Percentiles rank a stretch among this genome's conserved stretches.
phyloP scores from a whole-genome alignment of 2,888 invertebrate species.

The Uropetala carovei region DNA sequence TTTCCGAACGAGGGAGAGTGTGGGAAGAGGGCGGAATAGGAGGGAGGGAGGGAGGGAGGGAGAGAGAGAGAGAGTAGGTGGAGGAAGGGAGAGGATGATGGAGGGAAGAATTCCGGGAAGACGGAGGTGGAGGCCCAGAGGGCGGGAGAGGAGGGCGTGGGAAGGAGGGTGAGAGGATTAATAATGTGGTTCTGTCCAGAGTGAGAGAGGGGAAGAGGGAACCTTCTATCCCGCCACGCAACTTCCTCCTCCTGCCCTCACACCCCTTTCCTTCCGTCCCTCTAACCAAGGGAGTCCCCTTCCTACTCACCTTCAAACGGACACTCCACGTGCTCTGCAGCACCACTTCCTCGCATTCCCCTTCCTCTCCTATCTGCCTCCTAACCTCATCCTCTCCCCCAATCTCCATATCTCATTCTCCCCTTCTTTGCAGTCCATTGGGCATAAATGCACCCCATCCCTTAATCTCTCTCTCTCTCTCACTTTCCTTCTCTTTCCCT shows the following conservation, averaged over 20 bases:
- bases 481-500: neutral
- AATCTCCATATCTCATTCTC: neutral
- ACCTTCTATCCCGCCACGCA: neutral
- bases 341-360: neutral
- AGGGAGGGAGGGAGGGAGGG: neutral
- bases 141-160: too few relatives aligned
- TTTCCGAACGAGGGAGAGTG: neutral
- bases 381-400: neutral
- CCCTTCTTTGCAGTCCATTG: neutral
- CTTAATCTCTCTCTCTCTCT: neutral
- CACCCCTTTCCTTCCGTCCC: neutral
- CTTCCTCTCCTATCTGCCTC: neutral
- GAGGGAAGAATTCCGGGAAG: neutral
- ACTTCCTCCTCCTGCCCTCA: neutral
- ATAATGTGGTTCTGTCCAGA: too few relatives aligned
- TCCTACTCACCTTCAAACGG: neutral
- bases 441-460: neutral
- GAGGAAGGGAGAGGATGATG: neutral
- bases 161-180: too few relatives aligned
- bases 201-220: too few relatives aligned
- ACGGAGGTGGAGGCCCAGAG: too few relatives aligned
- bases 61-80: too few relatives aligned
- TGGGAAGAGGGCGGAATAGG: neutral
- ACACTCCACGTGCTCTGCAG: neutral
- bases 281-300: neutral